These are phyloP conservation scores for Apeltes quadracus DNA, from an alignment of 2,113 vertebrate species.

Conservation along the genomic window DNA sequence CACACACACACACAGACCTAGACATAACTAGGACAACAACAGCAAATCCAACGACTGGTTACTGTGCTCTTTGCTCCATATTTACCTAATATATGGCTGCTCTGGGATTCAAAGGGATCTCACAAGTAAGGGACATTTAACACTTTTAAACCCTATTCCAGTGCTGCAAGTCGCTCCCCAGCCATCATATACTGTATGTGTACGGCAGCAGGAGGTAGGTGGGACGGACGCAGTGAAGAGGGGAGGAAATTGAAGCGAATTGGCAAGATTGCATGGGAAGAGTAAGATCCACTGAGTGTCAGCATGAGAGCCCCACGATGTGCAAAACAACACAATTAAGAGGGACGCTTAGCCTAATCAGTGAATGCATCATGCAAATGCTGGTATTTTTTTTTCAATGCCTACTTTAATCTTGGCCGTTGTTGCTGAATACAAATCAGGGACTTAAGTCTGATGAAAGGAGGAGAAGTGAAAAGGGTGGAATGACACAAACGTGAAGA, in stretches of 20 bases:
- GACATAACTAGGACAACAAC: constrained; percentile 1
- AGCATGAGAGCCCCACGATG: constrained; percentile 72
- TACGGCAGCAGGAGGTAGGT: constrained; percentile 44
- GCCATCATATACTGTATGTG: constrained; percentile 20
- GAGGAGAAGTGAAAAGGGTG: constrained; percentile 44
- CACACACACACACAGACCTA: constrained; percentile 9
- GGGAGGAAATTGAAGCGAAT: constrained; percentile 71
- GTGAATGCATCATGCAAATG: constrained; percentile 78
- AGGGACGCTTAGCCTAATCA: constrained; percentile 67
- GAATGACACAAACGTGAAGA: constrained; percentile 22
- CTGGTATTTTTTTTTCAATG: constrained; percentile 56
- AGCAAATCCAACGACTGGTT: constrained; percentile 14
- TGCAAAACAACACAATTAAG: constrained; percentile 82
- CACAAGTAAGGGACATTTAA: constrained; percentile 46
- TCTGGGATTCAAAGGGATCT: constrained; percentile 29
- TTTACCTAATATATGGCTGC: constrained; percentile 17
- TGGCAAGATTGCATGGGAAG: constrained; percentile 59
- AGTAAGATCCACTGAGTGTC: constrained; percentile 60
- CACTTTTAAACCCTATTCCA: constrained; percentile 35
- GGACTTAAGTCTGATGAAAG: constrained; percentile 71
- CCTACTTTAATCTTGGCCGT: constrained; percentile 58
- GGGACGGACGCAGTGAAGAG: constrained; percentile 30
- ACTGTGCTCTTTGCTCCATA: constrained; percentile 27
- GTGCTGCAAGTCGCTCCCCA: constrained; percentile 19
- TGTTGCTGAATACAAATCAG: constrained; percentile 77